Conservation (phyloP, 2,888 invertebrate species). For the Leucozona laternaria region DNA sequence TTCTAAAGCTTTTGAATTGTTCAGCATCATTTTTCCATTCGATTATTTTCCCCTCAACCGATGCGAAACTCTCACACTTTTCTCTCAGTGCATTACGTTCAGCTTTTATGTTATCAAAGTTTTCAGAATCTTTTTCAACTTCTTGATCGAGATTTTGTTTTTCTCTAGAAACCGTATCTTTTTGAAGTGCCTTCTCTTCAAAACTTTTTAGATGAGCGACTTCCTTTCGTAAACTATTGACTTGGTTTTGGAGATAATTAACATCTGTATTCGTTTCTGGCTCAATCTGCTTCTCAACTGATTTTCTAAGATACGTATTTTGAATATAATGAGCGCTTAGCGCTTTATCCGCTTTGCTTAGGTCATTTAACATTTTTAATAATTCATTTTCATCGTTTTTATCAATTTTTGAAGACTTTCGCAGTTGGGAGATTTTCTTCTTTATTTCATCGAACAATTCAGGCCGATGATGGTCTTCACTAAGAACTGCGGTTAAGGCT, state of each 20-base stretch:
- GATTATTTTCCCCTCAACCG: constrained; percentile 40
- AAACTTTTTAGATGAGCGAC: constrained; percentile 77
- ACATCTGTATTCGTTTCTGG: constrained; percentile 79
- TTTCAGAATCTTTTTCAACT: constrained; percentile 77
- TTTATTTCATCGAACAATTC: constrained; percentile 77
- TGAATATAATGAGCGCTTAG: constrained; percentile 79
- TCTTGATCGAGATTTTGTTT: background rate
- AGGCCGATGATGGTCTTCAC: constrained; percentile 77
- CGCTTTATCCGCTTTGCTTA: constrained; percentile 78
- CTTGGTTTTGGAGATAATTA: constrained; percentile 79
- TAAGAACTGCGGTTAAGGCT: constrained; percentile 78
- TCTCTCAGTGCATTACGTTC: constrained; percentile 76
- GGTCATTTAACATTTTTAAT: constrained; percentile 72
- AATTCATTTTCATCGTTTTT: constrained; percentile 79
- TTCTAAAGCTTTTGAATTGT: constrained; percentile 76
- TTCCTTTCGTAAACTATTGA: constrained; percentile 79
- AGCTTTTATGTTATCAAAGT: constrained; percentile 78
- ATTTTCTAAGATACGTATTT: constrained; percentile 78
- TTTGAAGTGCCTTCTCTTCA: constrained; percentile 77
- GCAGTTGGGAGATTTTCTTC: constrained; percentile 78
- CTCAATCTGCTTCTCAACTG: constrained; percentile 80
- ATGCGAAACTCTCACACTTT: constrained; percentile 46
- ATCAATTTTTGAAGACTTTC: constrained; percentile 77
- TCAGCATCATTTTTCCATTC: constrained; percentile 77
- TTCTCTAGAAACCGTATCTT: constrained; percentile 38